These are phyloP conservation scores for Riptortus pedestris DNA, from an alignment of 1,140 invertebrate species.

Conservation along the genomic window DNA sequence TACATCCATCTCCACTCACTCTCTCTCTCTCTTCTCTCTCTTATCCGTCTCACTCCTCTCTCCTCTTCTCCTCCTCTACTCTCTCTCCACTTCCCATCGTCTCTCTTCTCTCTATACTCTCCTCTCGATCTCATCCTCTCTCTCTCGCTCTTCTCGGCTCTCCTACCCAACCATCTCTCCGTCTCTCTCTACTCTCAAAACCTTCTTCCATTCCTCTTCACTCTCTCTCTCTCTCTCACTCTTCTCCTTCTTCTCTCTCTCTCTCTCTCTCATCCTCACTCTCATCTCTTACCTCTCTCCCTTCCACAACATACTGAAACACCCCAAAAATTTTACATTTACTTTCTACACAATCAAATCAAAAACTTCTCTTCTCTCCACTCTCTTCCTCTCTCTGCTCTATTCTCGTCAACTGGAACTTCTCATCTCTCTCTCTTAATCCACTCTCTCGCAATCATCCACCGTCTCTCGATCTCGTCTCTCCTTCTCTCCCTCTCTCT, in stretches of 20 bases:
- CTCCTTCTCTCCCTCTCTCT: conserved; percentile 29
- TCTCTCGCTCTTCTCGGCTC: neutral
- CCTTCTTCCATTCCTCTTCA: neutral
- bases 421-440: conserved; percentile 5
- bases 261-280: neutral
- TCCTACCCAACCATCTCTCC: neutral
- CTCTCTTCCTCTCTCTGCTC: too few relatives aligned
- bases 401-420: too few relatives aligned
- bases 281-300: neutral
- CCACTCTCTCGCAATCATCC: conserved; percentile 24
- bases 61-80: neutral
- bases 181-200: neutral
- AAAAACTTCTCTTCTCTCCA: too few relatives aligned
- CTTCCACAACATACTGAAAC: too few relatives aligned
- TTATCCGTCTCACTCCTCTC: neutral
- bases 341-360: too few relatives aligned
- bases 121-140: neutral
- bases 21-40: neutral
- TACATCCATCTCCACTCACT: neutral
- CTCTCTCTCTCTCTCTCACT: conserved; percentile 5
- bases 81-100: neutral
- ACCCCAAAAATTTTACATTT: too few relatives aligned
- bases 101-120: neutral
- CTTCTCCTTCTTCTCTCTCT: neutral
- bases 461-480: conserved; percentile 33